A percentile compares a stretch with the other conserved stretches of the same genome.
Conservation (phyloP, 2,113 vertebrate species). For the Siniperca knerii region DNA sequence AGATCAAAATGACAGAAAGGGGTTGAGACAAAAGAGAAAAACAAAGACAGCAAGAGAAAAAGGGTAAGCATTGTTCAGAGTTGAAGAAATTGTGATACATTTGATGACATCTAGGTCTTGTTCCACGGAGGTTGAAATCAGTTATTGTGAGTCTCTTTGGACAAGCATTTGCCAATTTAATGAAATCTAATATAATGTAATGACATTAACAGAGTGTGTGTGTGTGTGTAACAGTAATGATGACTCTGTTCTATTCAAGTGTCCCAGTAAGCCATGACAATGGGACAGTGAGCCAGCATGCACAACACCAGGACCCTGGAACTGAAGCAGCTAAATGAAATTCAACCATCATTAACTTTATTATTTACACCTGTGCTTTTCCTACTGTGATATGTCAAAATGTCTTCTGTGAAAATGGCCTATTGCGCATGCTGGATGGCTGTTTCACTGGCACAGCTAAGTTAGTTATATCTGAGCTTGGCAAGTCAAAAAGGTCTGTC, state of each 20-base stretch:
- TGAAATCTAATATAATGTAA: constrained; percentile 1
- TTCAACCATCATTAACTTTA: background rate
- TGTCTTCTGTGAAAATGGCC: too few relatives aligned
- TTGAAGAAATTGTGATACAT: constrained; percentile 9
- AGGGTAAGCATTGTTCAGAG: background rate
- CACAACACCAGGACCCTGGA: background rate
- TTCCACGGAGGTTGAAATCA: background rate
- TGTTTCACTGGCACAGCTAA: background rate
- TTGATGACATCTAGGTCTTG: background rate
- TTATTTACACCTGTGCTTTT: background rate
- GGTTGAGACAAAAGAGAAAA: background rate
- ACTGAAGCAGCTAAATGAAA: background rate
- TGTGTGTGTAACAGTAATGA: background rate
- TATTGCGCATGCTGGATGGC: background rate
- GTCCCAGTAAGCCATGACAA: background rate
- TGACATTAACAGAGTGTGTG: background rate
- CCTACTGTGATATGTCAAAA: background rate
- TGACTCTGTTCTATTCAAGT: background rate
- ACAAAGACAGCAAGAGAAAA: background rate
- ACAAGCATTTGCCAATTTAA: background rate
- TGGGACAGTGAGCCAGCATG: background rate
- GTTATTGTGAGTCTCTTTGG: constrained; percentile 8
- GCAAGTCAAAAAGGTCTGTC: background rate
- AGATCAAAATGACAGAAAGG: constrained; percentile 2
- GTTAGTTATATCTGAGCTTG: background rate